These are phyloP conservation scores for Phthorimaea operculella DNA, from an alignment of 1,140 invertebrate species.

Conservation along the genomic window DNA sequence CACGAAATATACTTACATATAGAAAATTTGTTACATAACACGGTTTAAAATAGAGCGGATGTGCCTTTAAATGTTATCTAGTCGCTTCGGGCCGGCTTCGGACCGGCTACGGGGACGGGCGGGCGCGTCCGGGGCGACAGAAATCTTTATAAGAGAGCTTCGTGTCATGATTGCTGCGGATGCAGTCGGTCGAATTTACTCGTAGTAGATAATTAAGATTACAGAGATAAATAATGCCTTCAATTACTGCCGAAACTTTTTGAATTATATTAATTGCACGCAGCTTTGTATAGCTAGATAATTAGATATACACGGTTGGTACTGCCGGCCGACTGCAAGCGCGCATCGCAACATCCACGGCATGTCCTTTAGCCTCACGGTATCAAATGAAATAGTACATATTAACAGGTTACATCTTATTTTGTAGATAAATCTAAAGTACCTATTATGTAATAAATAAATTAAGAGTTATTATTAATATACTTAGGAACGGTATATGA, in stretches of 20 bases:
- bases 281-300: no score
- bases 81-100: not conserved
- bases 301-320: no score
- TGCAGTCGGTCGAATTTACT: not conserved
- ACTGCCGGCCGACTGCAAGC: not conserved
- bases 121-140: not conserved
- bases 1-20: slow-evolving; percentile 1
- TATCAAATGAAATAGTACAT: not conserved
- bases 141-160: not conserved
- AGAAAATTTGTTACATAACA: slow-evolving; percentile 3
- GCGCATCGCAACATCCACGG: not conserved
- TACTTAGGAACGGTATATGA: not conserved
- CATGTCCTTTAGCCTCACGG: slow-evolving; percentile 2
- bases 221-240: no score
- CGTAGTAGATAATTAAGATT: no score
- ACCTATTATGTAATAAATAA: not conserved
- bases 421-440: slow-evolving; percentile 11
- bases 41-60: not conserved
- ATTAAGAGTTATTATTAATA: not conserved
- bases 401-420: slow-evolving; percentile 5
- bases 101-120: not conserved
- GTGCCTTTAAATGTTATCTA: slow-evolving; percentile 2
- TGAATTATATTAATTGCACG: no score
- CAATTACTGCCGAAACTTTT: no score
- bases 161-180: not conserved